These are phyloP conservation scores for Teinopalpus imperialis DNA, from an alignment of 2,888 invertebrate species.

Conservation along the genomic window DNA sequence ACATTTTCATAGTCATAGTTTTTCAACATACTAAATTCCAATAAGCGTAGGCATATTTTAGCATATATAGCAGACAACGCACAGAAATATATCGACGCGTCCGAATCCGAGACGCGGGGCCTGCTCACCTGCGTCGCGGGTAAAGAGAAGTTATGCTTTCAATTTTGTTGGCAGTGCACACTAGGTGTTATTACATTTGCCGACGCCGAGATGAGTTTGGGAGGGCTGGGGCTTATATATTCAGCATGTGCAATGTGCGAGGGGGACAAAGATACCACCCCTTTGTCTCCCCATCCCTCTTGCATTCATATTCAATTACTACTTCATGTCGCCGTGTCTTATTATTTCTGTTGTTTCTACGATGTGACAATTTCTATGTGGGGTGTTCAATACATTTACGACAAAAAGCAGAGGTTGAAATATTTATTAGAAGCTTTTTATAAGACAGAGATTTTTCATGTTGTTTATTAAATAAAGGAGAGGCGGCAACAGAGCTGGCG, in stretches of 20 bases:
- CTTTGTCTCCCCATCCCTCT: conserved; percentile 16
- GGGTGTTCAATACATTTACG: too few species aligned
- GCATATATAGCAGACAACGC: conserved; percentile 28
- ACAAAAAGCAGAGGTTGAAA: too few species aligned
- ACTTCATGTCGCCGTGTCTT: conserved; percentile 12
- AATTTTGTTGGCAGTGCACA: conserved; percentile 44
- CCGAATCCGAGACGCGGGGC: conserved; percentile 38
- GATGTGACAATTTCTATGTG: neutral
- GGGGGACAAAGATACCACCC: too few species aligned
- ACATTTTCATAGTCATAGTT: too few species aligned
- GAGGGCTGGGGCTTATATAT: conserved; percentile 4
- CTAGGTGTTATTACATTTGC: conserved; percentile 21
- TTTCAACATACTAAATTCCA: conserved; percentile 29
- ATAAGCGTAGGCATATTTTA: conserved; percentile 33
- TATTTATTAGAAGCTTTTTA: too few species aligned
- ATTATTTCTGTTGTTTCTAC: neutral
- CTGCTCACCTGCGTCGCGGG: conserved; percentile 46
- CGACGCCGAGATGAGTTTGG: conserved; percentile 10
- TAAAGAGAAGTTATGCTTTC: conserved; percentile 59
- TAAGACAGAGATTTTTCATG: too few species aligned
- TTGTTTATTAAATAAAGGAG: too few species aligned
- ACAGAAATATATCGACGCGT: conserved; percentile 29
- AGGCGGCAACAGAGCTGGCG: too few species aligned
- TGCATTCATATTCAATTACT: conserved; percentile 18
- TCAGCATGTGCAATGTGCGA: conserved; percentile 9